Percentiles rank a stretch among this genome's conserved stretches.
phyloP scores from a whole-genome alignment of 2,888 invertebrate genomes.

The Hipparchia semele region DNA sequence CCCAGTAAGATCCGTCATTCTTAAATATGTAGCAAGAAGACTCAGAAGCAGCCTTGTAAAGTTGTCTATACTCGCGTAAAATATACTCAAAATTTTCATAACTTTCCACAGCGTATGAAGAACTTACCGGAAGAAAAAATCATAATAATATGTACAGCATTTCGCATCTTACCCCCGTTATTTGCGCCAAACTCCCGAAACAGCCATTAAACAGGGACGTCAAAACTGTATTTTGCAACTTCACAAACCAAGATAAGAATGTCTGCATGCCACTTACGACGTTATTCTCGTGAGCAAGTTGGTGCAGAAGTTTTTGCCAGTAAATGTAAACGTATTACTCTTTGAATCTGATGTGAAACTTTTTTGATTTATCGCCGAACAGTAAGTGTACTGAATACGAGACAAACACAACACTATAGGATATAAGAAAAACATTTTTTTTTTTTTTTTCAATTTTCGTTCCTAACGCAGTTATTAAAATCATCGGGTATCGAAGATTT shows the following conservation, averaged over 20 bases:
- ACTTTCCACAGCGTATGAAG: background rate
- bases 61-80: background rate
- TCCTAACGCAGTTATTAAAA: too few relatives aligned
- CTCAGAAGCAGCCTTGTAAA: background rate
- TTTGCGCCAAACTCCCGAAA: conserved; percentile 34
- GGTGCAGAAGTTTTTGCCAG: conserved; percentile 36
- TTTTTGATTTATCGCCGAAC: conserved; percentile 35
- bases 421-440: too few relatives aligned
- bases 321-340: conserved; percentile 28
- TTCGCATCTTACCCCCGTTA: conserved; percentile 23
- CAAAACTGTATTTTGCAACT: conserved; percentile 43
- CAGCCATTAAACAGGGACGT: conserved; percentile 39
- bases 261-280: conserved; percentile 37
- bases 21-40: too few relatives aligned
- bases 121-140: conserved; percentile 10
- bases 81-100: background rate
- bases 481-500: too few relatives aligned
- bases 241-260: conserved; percentile 40
- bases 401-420: background rate
- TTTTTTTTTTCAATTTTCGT: too few relatives aligned
- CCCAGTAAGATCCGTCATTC: too few relatives aligned
- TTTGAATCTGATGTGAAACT: conserved; percentile 30
- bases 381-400: conserved; percentile 3
- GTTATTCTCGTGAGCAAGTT: conserved; percentile 38
- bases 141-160: conserved; percentile 14